Percentiles rank a stretch among this genome's conserved stretches.
These are phyloP conservation scores for Rhagophthalmus giganteus DNA, from an alignment of 2,888 invertebrate species.

Conservation along the genomic window DNA sequence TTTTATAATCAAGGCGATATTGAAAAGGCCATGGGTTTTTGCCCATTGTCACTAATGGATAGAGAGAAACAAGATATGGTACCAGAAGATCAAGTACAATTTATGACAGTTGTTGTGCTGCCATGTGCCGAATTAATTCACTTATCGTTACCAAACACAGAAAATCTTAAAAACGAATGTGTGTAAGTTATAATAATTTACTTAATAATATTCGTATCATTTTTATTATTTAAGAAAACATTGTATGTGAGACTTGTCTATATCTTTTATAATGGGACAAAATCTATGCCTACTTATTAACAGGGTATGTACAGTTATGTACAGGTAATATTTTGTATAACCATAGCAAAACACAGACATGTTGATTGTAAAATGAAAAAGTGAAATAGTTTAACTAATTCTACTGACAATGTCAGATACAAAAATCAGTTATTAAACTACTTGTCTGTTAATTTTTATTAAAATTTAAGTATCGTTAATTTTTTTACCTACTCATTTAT, in stretches of 20 bases:
- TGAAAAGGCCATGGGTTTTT: conserved; percentile 62
- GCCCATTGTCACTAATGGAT: conserved; percentile 67
- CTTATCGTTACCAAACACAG: conserved; percentile 60
- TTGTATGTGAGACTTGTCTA: too few relatives aligned
- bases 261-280: too few relatives aligned
- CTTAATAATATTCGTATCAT: neutral
- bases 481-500: too few relatives aligned
- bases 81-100: conserved; percentile 67
- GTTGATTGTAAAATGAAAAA: too few relatives aligned
- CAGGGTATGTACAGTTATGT: too few relatives aligned
- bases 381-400: too few relatives aligned
- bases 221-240: too few relatives aligned
- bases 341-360: neutral
- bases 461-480: neutral
- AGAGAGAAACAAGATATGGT: conserved; percentile 60
- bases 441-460: neutral
- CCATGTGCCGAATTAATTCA: conserved; percentile 62
- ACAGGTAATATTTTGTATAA: neutral
- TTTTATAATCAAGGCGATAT: conserved; percentile 61
- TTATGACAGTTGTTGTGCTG: conserved; percentile 62
- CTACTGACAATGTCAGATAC: too few relatives aligned
- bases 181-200: conserved; percentile 49
- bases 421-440: neutral
- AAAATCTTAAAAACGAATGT: conserved; percentile 58
- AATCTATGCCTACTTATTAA: too few relatives aligned